phyloP scores from a whole-genome alignment of 2,797 vertebrate genomes.

The Typhlichthys eigenmanni region DNA sequence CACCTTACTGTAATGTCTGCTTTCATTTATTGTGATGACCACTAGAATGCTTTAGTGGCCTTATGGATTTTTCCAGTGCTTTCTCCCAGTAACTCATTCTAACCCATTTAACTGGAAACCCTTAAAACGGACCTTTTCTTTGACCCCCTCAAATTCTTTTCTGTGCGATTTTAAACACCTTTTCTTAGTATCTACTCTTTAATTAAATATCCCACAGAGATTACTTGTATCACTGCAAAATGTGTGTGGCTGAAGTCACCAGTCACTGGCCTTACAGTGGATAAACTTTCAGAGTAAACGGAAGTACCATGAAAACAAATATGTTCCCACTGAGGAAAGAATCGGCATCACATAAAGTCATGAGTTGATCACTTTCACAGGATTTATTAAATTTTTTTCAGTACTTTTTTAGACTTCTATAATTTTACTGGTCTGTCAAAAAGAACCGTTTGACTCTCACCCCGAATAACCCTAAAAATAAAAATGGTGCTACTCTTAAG shows the following conservation, averaged over 20 bases:
- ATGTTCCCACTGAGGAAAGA: conserved; percentile 21
- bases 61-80: conserved; percentile 42
- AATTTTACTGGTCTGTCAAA: not conserved
- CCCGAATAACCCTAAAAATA: too few species aligned
- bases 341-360: conserved; percentile 32
- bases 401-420: conserved; percentile 32
- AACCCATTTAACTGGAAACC: conserved; percentile 57
- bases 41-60: conserved; percentile 31
- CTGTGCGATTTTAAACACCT: conserved; percentile 47
- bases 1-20: conserved; percentile 39
- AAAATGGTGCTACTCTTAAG: too few species aligned
- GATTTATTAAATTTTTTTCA: too few species aligned
- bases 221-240: conserved; percentile 54
- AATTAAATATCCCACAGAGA: conserved; percentile 55
- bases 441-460: conserved; percentile 26
- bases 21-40: conserved; percentile 37
- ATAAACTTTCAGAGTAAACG: conserved; percentile 47
- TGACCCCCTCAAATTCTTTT: conserved; percentile 38
- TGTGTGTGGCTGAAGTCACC: conserved; percentile 52
- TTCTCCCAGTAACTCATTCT: conserved; percentile 42
- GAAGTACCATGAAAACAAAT: conserved; percentile 61
- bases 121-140: conserved; percentile 46
- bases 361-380: conserved; percentile 38
- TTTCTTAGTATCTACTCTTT: conserved; percentile 40
- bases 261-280: conserved; percentile 30